Evolutionary conservation across 1,140 invertebrate genomes (phyloP), one percentile per base, ranked within the genome.

Genomic region (Tetramorium alpestre): DNA sequence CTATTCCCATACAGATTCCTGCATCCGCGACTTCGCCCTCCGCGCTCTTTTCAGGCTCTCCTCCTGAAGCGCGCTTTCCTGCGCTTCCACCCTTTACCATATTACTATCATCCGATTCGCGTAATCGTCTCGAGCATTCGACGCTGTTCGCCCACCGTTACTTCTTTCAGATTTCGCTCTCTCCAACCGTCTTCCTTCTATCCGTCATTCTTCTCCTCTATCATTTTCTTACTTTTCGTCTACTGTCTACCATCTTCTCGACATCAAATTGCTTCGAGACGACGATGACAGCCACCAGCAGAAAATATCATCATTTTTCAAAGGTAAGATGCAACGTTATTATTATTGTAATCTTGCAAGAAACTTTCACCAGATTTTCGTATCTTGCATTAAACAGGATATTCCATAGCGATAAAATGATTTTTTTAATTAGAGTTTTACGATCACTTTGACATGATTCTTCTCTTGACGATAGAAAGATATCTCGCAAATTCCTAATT

Each of bases 21-120:
- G 76, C 91, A 87, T 92, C 88, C 88, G 78, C 91, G 88, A 81
- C 77, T 86, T 87, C 85, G 86, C 86, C 84, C 82, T 88, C 82
- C 62, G 75, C 60, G 47, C 51, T 88, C 86, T 90, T 85, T 77
- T 72, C 77, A 80, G 89, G 85, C 86, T 88, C 84, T 86, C 65
- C 85, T 73, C 60, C 8, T 56, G 38, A 54, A 58, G 65, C 85
- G 58, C 69, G 67, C 38, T 16, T 16, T 70, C 75, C 8, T 28
- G 28, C 56, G 33, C 56, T 54, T 80, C 58, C 58, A 25, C 13
- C 28, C 78, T 73, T 60, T 65, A 18, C 41, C 25, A 49, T 49
- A 62, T 88, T 69, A 62, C 73, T 70, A n/a, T 64, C 72, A 87
- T 84, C 77, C 56, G 22, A 84, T 54, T 67, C 85, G 62, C 41